Evolutionary conservation across 2,888 invertebrate species (phyloP).

Genomic region (Stenodema calcarata): DNA sequence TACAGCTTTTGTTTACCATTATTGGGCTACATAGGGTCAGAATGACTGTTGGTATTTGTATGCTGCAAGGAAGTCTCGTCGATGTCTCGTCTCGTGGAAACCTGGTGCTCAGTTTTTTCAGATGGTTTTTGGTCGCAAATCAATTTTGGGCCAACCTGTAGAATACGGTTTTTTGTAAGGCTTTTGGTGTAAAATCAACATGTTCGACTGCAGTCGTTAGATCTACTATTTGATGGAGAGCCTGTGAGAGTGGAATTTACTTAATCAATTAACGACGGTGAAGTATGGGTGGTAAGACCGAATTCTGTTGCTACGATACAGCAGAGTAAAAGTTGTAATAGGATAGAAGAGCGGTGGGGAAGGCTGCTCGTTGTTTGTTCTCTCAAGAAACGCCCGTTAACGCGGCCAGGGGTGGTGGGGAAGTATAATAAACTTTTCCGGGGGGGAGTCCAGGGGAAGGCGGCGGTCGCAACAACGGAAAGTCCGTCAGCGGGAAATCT

Average conservation of each 20-base stretch:
- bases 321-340: not conserved
- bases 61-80: too few species aligned
- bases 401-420: not conserved
- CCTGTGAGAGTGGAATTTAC: not conserved
- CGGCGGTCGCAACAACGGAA: not conserved
- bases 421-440: not conserved
- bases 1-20: too few species aligned
- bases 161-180: too few species aligned
- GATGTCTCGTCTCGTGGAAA: too few species aligned
- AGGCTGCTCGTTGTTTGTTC: not conserved
- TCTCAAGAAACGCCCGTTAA: not conserved
- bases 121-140: too few species aligned
- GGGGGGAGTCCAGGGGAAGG: not conserved
- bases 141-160: too few species aligned
- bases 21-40: too few species aligned
- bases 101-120: too few species aligned
- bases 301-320: not conserved
- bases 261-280: not conserved
- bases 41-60: too few species aligned
- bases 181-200: too few species aligned
- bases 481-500: not conserved
- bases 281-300: not conserved
- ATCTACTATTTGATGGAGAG: not conserved
- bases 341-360: not conserved
- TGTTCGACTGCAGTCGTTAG: too few species aligned